Evolutionary conservation across 2,888 invertebrate genomes (phyloP), one percentile per base, ranked within the genome.

Genomic region (Eristalis tenax): DNA sequence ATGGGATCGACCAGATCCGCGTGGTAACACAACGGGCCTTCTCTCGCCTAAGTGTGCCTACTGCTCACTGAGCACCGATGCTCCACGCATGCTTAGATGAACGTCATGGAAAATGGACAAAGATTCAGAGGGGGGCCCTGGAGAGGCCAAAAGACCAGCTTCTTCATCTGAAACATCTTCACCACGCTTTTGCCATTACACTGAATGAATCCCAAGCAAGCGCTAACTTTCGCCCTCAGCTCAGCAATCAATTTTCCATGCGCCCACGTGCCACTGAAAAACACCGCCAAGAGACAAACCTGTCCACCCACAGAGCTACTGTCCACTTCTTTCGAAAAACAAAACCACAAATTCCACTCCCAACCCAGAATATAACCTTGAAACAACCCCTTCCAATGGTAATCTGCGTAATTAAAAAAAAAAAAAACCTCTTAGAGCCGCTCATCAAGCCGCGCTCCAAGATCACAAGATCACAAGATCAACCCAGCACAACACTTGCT

Each of bases 401-500:
- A 50, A 50, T 50, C 50, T 59, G 59, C 59, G 59, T 28, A 13
- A 26, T 59, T 26, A 32, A 32, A 32, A 32, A 32, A 32, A 32
- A 32, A 32, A 32, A 32, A 23, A 23, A 23, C 26, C 59, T 59
- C 26, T 59, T 59, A n/a, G 26, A 23, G 15, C 5, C 26, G 11
- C 23, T 59, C 26, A 50, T 59, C 59, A 26, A 26, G 59, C 59
- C n/a, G n/a, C 23, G 43, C 26, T 10, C 43, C 18, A 40, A 71
- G 57, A 56, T 66, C 5, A 32, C 18, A 40, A 71, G 57, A 56
- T 66, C 5, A 32, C 38, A 8, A 32, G 6, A 6, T 10, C 10
- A 38, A 1, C 32, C 38, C 26, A 57, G 10, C 69, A 56, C 56
- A 70, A 59, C 59, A 61, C 38, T 71, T 61, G 35, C 35, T 64